These are phyloP conservation scores for Temnothorax curvispinosus DNA, from an alignment of 1,140 invertebrate species.

Conservation along the genomic window DNA sequence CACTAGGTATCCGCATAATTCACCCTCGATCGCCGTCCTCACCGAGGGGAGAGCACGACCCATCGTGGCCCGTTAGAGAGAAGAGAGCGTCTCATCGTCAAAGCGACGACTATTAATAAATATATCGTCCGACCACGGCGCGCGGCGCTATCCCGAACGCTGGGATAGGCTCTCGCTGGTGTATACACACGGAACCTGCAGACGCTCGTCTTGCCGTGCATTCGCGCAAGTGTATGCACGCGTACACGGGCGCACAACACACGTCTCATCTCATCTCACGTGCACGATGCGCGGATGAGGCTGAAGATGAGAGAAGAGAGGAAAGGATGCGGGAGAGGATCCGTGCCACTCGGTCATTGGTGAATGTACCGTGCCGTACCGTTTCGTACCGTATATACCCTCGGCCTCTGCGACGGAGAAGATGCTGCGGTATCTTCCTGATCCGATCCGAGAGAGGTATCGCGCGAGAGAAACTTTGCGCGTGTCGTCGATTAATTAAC, in stretches of 20 bases:
- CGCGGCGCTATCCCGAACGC: slow-evolving; percentile 56
- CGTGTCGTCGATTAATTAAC: slow-evolving; percentile 59
- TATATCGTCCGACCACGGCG: slow-evolving; percentile 11
- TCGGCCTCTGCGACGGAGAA: slow-evolving; percentile 65
- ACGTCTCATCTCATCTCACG: not conserved
- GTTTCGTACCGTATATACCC: slow-evolving; percentile 81
- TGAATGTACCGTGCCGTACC: slow-evolving; percentile 84
- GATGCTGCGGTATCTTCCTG: slow-evolving; percentile 37
- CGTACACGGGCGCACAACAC: not conserved
- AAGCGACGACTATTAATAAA: slow-evolving; percentile 72
- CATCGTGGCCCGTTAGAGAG: not conserved
- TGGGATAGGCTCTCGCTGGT: slow-evolving; percentile 56
- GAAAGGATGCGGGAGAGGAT: slow-evolving; percentile 80
- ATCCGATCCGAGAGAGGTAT: slow-evolving; percentile 33
- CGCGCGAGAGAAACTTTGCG: slow-evolving; percentile 43
- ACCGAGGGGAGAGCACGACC: not conserved
- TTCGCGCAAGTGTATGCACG: not conserved
- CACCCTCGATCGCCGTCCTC: slow-evolving; percentile 9
- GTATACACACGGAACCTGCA: slow-evolving; percentile 47
- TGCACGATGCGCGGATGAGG: slow-evolving; percentile 47
- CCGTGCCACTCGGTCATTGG: slow-evolving; percentile 85
- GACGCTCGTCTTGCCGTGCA: slow-evolving; percentile 24
- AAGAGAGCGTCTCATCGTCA: slow-evolving; percentile 46
- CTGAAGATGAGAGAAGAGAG: slow-evolving; percentile 68
- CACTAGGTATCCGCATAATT: slow-evolving; percentile 7